Base-by-base conservation (phyloP, 2,888 invertebrate genomes). In the Pheosia gnoma region DNA sequence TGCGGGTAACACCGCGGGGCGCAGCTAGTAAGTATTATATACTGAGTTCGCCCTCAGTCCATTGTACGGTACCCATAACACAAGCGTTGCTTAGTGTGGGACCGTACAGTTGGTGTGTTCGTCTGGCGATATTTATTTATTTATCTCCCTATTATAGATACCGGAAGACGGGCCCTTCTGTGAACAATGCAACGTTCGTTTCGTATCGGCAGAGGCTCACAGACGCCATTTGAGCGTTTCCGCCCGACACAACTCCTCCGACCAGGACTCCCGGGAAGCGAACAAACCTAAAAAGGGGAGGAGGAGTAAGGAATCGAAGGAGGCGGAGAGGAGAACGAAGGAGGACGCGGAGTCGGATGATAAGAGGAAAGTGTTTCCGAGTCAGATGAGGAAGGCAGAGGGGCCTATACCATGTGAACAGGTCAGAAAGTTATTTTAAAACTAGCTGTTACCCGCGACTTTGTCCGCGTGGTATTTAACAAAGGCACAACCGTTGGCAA, bases 391-490 rank as follows among this genome's bases (percentile, higher is more conserved):
- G 63, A 86, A 85, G 25, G 83, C 85, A 0, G 89, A 88, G 11
- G 89, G 88, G 0, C 90, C 90, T 0, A 89, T 91, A 77, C 87
- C 89, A 0, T 90, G 90, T 59, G 90, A 90, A 72, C 90, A 90
- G 85, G 90, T 90, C 9, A 41, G 8, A 6, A 41, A 7, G 1
- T 5, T 41, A 2, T 41, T 6, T 45, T 10, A 10, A 45, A 0
- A 45, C 10, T 45, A 45, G 10, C 3, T 10, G 8, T 45, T 41
- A 4, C 10, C 8, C 8, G 9, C 45, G 45, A 45, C 45, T 10
- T 45, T 10, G 25, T 25, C 25, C 25, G 25, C 25, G 25, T 25
- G 25, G 25, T 25, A 25, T 25, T 25, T 25, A 25, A 25, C 25
- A 25, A 25, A 25, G 25, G 2, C 25, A 25, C 25, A 25, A 25